phyloP scores from a whole-genome alignment of 1,140 invertebrate genomes.

The Leptoteleia sp. region DNA sequence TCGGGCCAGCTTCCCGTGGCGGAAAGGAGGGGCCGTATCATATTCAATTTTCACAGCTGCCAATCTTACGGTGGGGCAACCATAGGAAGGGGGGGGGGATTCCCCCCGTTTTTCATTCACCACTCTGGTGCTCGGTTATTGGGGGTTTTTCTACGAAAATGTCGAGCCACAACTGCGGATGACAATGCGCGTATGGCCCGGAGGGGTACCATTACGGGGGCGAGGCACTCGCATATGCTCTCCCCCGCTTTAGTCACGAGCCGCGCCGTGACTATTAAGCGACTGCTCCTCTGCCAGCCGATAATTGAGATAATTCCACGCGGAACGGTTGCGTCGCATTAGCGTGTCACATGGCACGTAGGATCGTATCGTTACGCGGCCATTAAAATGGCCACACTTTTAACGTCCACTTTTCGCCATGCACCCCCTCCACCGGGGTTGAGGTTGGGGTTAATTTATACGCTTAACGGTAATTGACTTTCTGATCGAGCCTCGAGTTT shows the following conservation, averaged over 20 bases:
- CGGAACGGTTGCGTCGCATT: conserved; percentile 9
- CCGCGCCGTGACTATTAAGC: conserved; percentile 36
- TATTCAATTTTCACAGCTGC: conserved; percentile 55
- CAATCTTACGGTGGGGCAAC: conserved; percentile 39
- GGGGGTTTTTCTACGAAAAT: conserved; percentile 26
- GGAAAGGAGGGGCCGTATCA: conserved; percentile 20
- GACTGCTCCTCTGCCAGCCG: conserved; percentile 48
- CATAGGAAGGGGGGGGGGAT: no score
- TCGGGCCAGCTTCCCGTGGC: conserved; percentile 6
- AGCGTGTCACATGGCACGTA: conserved; percentile 26
- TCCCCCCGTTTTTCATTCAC: conserved; percentile 14
- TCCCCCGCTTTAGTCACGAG: conserved; percentile 4
- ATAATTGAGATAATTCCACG: conserved; percentile 40
- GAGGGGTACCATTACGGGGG: conserved; percentile 25
- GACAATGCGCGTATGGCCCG: conserved; percentile 19
- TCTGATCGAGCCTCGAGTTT: neutral
- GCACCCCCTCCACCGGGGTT: no score
- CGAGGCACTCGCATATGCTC: conserved; percentile 33
- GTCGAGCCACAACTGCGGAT: conserved; percentile 6
- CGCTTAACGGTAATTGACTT: neutral
- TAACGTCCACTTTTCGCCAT: conserved; percentile 10
- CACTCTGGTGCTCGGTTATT: conserved; percentile 11
- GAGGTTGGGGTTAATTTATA: neutral
- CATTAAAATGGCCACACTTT: conserved; percentile 13
- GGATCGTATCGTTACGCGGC: conserved; percentile 27